Conservation (phyloP, 2,888 invertebrate genomes). For the Lomographa bimaculata region DNA sequence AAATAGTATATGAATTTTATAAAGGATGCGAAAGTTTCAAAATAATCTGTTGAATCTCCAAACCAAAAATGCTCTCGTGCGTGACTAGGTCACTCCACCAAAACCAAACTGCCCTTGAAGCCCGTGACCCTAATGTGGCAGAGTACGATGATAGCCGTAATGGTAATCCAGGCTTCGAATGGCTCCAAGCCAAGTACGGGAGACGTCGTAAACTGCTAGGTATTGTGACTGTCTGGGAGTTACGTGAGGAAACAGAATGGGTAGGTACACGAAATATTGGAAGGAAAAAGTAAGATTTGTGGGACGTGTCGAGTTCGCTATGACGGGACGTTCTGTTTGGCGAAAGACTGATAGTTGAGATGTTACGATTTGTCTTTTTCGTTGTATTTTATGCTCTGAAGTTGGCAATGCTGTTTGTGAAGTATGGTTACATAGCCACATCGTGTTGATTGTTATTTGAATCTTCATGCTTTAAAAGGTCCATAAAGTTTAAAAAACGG, state of each 20-base stretch:
- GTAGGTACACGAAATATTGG: conserved; percentile 26
- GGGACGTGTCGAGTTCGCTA: conserved; percentile 10
- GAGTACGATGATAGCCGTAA: conserved; percentile 24
- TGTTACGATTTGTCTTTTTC: no score
- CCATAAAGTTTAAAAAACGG: no score
- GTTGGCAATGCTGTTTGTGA: no score
- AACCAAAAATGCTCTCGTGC: no score
- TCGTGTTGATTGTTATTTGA: no score
- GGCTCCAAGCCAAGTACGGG: conserved; percentile 24
- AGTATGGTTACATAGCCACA: no score
- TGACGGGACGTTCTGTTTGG: conserved; percentile 9
- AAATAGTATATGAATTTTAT: no score
- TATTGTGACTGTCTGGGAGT: conserved; percentile 21
- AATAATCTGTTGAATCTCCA: no score
- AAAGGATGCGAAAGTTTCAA: no score
- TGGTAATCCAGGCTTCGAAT: conserved; percentile 27
- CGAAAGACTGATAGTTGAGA: conserved; percentile 6
- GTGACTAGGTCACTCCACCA: conserved; percentile 1
- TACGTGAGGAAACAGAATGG: conserved; percentile 24
- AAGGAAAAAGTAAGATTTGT: conserved; percentile 20
- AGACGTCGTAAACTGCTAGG: conserved; percentile 25
- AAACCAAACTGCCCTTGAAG: conserved; percentile 17
- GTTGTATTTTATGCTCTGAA: no score
- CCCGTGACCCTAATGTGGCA: conserved; percentile 30
- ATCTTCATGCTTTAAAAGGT: no score